Percentiles rank a stretch among this genome's conserved stretches.
phyloP scores from a whole-genome alignment of 2,888 invertebrate species.

The Rhingia campestris region DNA sequence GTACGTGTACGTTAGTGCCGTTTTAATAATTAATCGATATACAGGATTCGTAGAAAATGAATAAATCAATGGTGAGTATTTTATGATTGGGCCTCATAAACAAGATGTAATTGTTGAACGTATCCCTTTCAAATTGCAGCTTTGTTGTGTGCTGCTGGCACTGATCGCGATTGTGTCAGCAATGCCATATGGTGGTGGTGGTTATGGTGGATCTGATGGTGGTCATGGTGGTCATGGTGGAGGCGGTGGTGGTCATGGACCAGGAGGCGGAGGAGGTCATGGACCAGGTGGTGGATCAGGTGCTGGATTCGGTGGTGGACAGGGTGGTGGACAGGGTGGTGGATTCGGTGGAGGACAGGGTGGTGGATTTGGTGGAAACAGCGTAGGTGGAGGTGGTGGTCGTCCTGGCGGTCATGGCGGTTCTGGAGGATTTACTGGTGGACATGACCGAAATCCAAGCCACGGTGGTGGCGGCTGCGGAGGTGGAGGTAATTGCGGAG shows the following conservation, averaged over 20 bases:
- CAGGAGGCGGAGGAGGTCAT: background rate
- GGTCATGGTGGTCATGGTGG: conserved; percentile 7
- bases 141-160: conserved; percentile 21
- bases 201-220: conserved; percentile 9
- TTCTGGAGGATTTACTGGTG: conserved; percentile 1
- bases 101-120: no score
- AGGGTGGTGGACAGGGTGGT: conserved; percentile 14
- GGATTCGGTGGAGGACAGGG: conserved; percentile 19
- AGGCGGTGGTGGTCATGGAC: background rate
- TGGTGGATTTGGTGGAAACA: conserved; percentile 12
- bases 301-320: background rate
- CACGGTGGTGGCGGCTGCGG: conserved; percentile 19
- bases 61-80: conserved; percentile 40
- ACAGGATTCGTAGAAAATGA: conserved; percentile 22
- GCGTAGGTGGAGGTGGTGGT: conserved; percentile 9
- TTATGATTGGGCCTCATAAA: no score
- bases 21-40: conserved; percentile 3
- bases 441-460: conserved; percentile 4
- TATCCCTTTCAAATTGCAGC: conserved; percentile 8
- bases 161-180: conserved; percentile 14
- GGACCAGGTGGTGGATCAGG: conserved; percentile 22
- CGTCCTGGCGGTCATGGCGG: background rate
- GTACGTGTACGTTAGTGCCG: conserved; percentile 14
- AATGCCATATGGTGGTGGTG: conserved; percentile 30
- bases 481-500: conserved; percentile 2